Percentiles rank a stretch among this genome's conserved stretches.
These are phyloP conservation scores for Eupithecia vulgata DNA, from an alignment of 2,888 invertebrate species.

Conservation along the genomic window DNA sequence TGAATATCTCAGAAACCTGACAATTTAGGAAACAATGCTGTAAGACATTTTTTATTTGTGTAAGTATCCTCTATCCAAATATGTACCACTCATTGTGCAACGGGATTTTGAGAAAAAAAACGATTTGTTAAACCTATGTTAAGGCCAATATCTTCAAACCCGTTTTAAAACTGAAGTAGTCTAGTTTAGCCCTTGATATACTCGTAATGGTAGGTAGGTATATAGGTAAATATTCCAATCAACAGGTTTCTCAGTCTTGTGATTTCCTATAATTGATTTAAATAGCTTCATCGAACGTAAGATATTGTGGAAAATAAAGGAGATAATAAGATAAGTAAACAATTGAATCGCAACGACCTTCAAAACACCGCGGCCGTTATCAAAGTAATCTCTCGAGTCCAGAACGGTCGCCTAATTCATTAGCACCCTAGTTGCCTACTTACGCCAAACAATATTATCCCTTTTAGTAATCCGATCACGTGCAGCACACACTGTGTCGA, in stretches of 20 bases:
- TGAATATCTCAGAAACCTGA: no score
- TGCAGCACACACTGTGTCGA: conserved; percentile 64
- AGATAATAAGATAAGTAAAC: conserved; percentile 65
- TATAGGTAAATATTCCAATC: conserved; percentile 15
- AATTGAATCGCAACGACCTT: conserved; percentile 65
- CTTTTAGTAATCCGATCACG: conserved; percentile 77
- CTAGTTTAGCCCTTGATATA: neutral
- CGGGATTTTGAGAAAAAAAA: no score
- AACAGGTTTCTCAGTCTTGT: conserved; percentile 20
- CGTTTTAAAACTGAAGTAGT: conserved; percentile 1
- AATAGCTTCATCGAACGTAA: conserved; percentile 17
- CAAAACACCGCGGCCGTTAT: conserved; percentile 56
- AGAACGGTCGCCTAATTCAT: conserved; percentile 57
- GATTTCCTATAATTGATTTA: neutral
- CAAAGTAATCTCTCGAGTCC: conserved; percentile 53
- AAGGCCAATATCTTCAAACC: no score
- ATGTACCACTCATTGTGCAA: no score
- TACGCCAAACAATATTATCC: conserved; percentile 74
- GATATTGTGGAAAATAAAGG: conserved; percentile 47
- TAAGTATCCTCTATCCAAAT: no score
- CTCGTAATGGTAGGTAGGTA: neutral
- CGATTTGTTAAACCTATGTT: no score
- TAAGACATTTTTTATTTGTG: no score
- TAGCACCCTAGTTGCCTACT: conserved; percentile 65
- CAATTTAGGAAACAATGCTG: no score